Evolutionary conservation across 2,888 invertebrate genomes (phyloP).

Genomic region (Troides aeacus): DNA sequence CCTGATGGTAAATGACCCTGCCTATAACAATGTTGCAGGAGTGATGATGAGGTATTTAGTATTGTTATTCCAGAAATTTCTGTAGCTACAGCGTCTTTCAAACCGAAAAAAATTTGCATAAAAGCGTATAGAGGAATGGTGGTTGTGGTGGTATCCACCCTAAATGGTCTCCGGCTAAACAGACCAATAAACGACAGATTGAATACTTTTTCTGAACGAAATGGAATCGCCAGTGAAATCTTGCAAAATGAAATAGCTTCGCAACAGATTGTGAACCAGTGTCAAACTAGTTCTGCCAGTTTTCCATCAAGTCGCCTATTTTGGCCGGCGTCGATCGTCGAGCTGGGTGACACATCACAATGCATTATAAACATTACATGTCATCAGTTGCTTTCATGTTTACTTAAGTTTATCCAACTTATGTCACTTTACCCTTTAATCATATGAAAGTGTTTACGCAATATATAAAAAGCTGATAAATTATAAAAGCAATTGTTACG

Average conservation of each 20-base stretch:
- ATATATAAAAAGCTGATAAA: not conserved
- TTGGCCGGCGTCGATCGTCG: slow-evolving; percentile 13
- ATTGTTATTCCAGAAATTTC: too few species aligned
- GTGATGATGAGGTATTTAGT: too few species aligned
- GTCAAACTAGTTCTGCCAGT: slow-evolving; percentile 26
- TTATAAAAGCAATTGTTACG: not conserved
- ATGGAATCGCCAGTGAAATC: slow-evolving; percentile 3
- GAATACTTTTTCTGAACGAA: not conserved
- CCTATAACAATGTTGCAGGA: too few species aligned
- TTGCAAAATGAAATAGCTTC: slow-evolving; percentile 14
- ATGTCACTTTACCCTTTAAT: slow-evolving; percentile 2
- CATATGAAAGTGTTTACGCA: not conserved
- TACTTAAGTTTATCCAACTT: not conserved
- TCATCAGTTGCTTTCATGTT: not conserved
- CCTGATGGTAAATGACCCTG: too few species aligned
- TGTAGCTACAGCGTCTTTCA: too few species aligned
- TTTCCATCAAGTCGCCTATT: slow-evolving; percentile 27
- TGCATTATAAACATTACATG: slow-evolving; percentile 23
- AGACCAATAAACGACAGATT: not conserved
- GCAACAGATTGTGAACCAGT: slow-evolving; percentile 22
- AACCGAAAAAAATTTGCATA: too few species aligned
- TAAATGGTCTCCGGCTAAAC: too few species aligned
- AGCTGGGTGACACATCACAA: slow-evolving; percentile 20
- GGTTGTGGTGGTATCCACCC: too few species aligned
- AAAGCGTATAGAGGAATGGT: too few species aligned